These are phyloP conservation scores for Polylopha cassiicola DNA, from an alignment of 2,888 invertebrate genomes.

Conservation along the genomic window DNA sequence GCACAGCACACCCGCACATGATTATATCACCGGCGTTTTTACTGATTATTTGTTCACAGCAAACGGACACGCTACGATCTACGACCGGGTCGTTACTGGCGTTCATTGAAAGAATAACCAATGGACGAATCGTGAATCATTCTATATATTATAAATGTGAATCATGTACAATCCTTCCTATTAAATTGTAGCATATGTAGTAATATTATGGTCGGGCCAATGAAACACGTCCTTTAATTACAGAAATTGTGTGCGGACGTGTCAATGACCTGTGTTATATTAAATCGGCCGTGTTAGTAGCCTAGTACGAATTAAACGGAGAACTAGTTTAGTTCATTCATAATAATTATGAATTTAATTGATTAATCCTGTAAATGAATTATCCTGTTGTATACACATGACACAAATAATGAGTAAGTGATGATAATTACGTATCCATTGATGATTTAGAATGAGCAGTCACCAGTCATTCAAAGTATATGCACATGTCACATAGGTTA, in stretches of 20 bases:
- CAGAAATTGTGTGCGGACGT: conserved; percentile 39
- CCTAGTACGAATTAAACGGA: conserved; percentile 10
- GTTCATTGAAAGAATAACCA: conserved; percentile 61
- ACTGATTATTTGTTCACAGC: conserved; percentile 64
- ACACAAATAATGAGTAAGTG: too few relatives aligned
- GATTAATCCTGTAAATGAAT: too few relatives aligned
- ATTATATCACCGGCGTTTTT: conserved; percentile 70
- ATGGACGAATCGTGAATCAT: conserved; percentile 65
- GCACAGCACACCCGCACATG: conserved; percentile 67
- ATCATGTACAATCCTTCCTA: conserved; percentile 50
- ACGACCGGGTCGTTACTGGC: conserved; percentile 56
- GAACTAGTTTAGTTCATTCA: conserved; percentile 36
- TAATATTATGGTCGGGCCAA: conserved; percentile 36
- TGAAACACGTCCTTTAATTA: conserved; percentile 50
- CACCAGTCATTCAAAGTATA: too few relatives aligned
- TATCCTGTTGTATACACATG: too few relatives aligned
- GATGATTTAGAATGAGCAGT: too few relatives aligned
- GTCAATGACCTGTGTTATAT: conserved; percentile 42
- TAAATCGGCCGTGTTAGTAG: conserved; percentile 3
- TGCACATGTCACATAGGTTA: too few relatives aligned
- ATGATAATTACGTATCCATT: too few relatives aligned
- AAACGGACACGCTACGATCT: conserved; percentile 45
- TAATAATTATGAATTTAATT: too few relatives aligned
- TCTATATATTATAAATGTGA: conserved; percentile 61
- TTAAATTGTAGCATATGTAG: conserved; percentile 33